phyloP scores from a whole-genome alignment of 1,140 invertebrate species.

The Conus ventricosus region DNA sequence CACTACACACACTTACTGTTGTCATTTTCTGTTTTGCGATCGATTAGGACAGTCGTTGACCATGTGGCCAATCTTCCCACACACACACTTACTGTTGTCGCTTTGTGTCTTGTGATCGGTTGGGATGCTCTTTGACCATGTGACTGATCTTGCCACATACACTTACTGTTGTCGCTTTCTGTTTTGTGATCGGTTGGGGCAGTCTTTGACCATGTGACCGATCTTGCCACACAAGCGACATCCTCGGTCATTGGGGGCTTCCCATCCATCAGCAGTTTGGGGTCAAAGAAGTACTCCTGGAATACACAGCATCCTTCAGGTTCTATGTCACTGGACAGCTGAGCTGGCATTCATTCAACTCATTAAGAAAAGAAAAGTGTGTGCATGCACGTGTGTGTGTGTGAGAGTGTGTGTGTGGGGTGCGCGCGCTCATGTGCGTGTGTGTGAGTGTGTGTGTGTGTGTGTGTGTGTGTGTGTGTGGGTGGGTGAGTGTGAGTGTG shows the following conservation, averaged over 20 bases:
- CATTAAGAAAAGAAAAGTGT: no score
- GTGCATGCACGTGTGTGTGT: no score
- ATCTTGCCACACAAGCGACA: constrained; percentile 80
- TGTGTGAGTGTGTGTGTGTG: no score
- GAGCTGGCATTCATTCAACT: no score
- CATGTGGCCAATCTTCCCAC: background rate
- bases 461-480: no score
- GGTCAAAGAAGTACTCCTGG: constrained; percentile 77
- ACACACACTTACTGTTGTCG: background rate
- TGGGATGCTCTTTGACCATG: background rate
- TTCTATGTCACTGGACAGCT: no score
- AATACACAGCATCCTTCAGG: constrained; percentile 31
- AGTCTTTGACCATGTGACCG: constrained; percentile 80
- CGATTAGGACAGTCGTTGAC: no score
- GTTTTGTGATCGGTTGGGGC: constrained; percentile 62
- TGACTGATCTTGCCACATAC: constrained; percentile 65
- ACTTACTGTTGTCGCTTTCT: background rate
- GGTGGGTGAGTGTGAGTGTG: no score
- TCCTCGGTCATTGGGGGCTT: constrained; percentile 77
- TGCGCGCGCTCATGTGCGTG: no score
- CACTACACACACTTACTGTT: no score
- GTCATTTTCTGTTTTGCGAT: no score
- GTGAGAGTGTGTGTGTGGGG: no score
- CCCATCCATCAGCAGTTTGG: constrained; percentile 72
- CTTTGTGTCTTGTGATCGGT: background rate